Base-by-base conservation (phyloP, 2,888 invertebrate species). In the Agrotis puta region DNA sequence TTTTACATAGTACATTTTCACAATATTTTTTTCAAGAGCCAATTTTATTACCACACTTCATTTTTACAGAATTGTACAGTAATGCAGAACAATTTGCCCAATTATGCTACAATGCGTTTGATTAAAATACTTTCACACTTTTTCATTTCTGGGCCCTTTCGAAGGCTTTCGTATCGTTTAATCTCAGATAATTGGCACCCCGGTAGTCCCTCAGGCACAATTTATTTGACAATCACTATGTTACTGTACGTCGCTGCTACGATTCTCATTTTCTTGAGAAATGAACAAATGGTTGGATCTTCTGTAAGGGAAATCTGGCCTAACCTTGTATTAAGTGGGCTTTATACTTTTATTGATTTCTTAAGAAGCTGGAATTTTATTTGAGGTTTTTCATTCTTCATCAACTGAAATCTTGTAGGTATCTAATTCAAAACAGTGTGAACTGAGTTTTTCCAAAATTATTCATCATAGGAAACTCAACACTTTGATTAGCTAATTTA, bases 111-210 rank as follows among this genome's bases (percentile, higher is more conserved):
- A 58, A 62, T 76, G 81, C 63, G 71, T 72, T 79, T 79, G 73
- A 79, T 81, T 77, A 79, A 79, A 79, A 72, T 79, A 77, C 77
- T 61, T 77, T 77, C 79, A 79, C 81, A 81, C 72, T 45, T 68
- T 78, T 78, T 79, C 70, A 79, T 79, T 76, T 67, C 53, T 18
- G 48, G 24, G 53, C 58, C 64, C 53, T 56, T 48, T 56, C 53
- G 22, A 70, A 77, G 61, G 69, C 39, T 64, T 80, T 74, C 56
- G 64, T 79, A 51, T 56, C 65, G 65, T 82, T 81, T 80, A 83
- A 82, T 82, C 82, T 83, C 64, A 67, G 68, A 80, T 83, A 82
- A 82, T 83, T 83, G 83, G 69, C 65, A 69, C 62, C 70, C 74
- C 65, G 67, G 70, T 77, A 70, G 57, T 83, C 83, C 77, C 81